Evolutionary conservation across 37 sponge, comb jelly and placozoan species (phyloP).

Genomic region (Ephydatia muelleri): DNA sequence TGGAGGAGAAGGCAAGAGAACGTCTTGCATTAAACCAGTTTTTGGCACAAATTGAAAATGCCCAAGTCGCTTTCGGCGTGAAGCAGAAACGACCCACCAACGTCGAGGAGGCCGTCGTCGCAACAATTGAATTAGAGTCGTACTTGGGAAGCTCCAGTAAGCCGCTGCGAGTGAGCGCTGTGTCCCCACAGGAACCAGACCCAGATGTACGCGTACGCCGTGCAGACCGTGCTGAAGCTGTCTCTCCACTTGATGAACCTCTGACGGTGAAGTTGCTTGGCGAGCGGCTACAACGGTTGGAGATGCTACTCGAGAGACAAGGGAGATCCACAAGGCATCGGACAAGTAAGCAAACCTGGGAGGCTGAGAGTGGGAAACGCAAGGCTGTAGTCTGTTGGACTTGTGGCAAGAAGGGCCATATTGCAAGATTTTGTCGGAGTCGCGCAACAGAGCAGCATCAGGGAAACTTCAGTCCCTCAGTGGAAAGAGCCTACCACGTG

Average conservation of each 20-base stretch:
- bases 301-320: no score
- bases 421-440: not conserved
- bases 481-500: constrained; percentile 18
- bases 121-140: constrained; percentile 59
- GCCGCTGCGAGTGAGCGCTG: no score
- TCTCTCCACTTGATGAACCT: not conserved
- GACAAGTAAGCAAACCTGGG: no score
- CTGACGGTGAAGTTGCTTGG: no score
- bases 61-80: constrained; percentile 40
- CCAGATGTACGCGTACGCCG: no score
- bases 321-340: no score
- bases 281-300: no score
- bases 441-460: not conserved
- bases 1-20: constrained; percentile 32
- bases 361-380: no score
- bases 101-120: constrained; percentile 43
- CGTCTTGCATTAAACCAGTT: constrained; percentile 20
- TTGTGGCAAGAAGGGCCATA: constrained; percentile 7
- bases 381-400: constrained; percentile 1
- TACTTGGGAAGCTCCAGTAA: constrained; percentile 7
- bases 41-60: constrained; percentile 14
- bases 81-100: constrained; percentile 41
- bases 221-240: not conserved
- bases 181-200: no score
- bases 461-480: constrained; percentile 51